phyloP scores from a whole-genome alignment of 2,113 vertebrate genomes.

The Bos taurus region ARS-UCD2.0 NC_037344.1:61351501-61352000 shows the following conservation, averaged over 20 bases:
- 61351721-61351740: constrained; percentile 34
- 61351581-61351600: constrained; percentile 54
- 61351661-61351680: constrained; percentile 49
- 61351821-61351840: rapidly evolving
- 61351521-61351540: neutral
- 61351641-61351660: constrained; percentile 43
- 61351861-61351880: neutral
- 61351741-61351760: neutral
- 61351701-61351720: neutral
- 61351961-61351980: neutral
- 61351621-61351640: constrained; percentile 38
- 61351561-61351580: rapidly evolving
- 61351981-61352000: neutral
- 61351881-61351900: rapidly evolving
- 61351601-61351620: constrained; percentile 68
- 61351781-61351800: rapidly evolving
- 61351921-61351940: neutral
- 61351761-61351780: neutral
- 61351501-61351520: neutral
- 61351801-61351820: neutral
- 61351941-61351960: neutral
- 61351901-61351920: neutral
- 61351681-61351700: rapidly evolving
- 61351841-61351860: rapidly evolving
- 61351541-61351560: neutral